Evolutionary conservation across 1,140 invertebrate genomes (phyloP), one percentile per base, ranked within the genome.

Genomic region (Rhopalosiphum padi): DNA sequence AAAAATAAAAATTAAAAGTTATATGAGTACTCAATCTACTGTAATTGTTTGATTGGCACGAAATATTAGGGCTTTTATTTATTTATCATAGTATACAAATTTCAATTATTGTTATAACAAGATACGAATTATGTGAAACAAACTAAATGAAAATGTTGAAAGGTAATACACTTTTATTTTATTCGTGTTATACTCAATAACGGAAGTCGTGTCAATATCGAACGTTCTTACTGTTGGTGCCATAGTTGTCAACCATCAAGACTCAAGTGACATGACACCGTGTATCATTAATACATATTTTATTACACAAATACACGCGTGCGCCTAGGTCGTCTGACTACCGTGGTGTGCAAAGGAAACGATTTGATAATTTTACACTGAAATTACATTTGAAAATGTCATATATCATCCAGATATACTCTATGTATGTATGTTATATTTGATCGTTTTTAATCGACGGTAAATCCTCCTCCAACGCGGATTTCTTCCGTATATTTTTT

Each of bases 371-470:
- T 68, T 30, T 11, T 30, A 68, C 9, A 3, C 60, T 15, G 60
- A 11, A 68, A 68, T 68, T 68, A n/a, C 9, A 68, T 68, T 30
- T 68, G 9, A 68, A 68, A 68, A n/a, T 68, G 60, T n/a, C 9
- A 68, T 68, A 5, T n/a, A 68, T 68, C 30, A 18, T 30, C 60
- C 60, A 68, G 1, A 60, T 22, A 22, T 6, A 37, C 30, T 35
- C n/a, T 82, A 82, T 82, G 37, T 82, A 82, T 82, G n/a, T 82
- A n/a, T 35, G 35, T 43, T 86, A 43, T 86, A 82, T 86, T 43
- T 86, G 9, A 46, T 87, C 30, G 86, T 53, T 55, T 55, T 90
- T 55, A 92, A 92, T 92, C 91, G 91, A 85, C 91, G 91, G 91
- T 92, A 92, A 82, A 92, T 92, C 91, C 91, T 92, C 41, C 22